phyloP scores from a whole-genome alignment of 2,888 invertebrate species.

The Coecobrya sp. region DNA sequence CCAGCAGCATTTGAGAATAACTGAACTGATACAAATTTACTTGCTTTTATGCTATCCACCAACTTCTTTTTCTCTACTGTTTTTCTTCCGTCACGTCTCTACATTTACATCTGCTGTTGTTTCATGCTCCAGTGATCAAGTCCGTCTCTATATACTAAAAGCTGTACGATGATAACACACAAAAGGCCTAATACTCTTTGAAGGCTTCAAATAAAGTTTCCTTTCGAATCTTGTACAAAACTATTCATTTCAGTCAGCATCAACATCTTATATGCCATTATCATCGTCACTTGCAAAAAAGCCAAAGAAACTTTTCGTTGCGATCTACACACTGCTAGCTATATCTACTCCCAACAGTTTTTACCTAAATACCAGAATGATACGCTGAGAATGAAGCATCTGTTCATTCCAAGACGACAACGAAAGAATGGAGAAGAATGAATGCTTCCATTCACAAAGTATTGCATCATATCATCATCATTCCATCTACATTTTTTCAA shows the following conservation, averaged over 20 bases:
- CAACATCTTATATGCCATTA: background rate
- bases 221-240: constrained; percentile 6
- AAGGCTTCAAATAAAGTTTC: constrained; percentile 29
- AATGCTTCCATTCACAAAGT: constrained; percentile 5
- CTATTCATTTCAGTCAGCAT: background rate
- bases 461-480: constrained; percentile 6
- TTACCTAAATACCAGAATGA: background rate
- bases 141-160: background rate
- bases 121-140: constrained; percentile 40
- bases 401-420: constrained; percentile 19
- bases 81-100: constrained; percentile 27
- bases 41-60: background rate
- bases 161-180: background rate
- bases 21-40: constrained; percentile 6
- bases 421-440: constrained; percentile 26
- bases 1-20: background rate
- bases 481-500: constrained; percentile 3
- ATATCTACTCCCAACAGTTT: background rate
- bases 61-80: constrained; percentile 9
- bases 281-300: constrained; percentile 23
- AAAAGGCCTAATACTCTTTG: constrained; percentile 1
- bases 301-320: background rate
- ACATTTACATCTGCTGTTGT: constrained; percentile 39
- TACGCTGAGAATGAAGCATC: constrained; percentile 24
- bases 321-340: background rate